Evolutionary conservation across 1,140 invertebrate species (phyloP).

Genomic region (Eurosta solidaginis): DNA sequence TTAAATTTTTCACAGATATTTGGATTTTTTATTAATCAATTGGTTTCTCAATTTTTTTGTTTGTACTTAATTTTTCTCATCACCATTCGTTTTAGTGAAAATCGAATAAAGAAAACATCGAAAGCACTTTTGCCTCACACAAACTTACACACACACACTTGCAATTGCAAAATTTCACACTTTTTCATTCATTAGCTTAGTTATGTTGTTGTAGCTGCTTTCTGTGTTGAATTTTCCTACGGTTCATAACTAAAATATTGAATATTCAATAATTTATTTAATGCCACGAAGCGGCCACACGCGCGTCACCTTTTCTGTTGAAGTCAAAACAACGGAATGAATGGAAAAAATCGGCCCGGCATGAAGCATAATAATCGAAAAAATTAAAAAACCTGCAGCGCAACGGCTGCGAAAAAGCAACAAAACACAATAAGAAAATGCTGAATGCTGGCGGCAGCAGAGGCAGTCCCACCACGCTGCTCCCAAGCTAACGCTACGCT

Average conservation of each 20-base stretch:
- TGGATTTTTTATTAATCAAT: background rate
- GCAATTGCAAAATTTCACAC: background rate
- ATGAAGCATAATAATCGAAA: constrained; percentile 19
- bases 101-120: background rate
- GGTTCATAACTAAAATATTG: background rate
- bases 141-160: too few relatives aligned
- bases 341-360: background rate
- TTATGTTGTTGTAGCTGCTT: background rate
- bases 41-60: background rate
- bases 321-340: constrained; percentile 27
- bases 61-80: background rate
- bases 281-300: constrained; percentile 2
- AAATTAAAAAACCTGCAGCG: background rate
- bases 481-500: background rate
- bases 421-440: constrained; percentile 17
- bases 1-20: background rate
- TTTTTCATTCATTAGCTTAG: background rate
- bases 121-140: too few relatives aligned
- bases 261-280: constrained; percentile 14
- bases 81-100: background rate
- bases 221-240: background rate
- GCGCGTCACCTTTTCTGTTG: constrained; percentile 10
- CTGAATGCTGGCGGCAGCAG: background rate
- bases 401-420: background rate
- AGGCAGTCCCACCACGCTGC: background rate